Evolutionary conservation across 2,113 vertebrate genomes (phyloP), one percentile per base, ranked within the genome.

Genomic region (Prunella himalayana): DNA sequence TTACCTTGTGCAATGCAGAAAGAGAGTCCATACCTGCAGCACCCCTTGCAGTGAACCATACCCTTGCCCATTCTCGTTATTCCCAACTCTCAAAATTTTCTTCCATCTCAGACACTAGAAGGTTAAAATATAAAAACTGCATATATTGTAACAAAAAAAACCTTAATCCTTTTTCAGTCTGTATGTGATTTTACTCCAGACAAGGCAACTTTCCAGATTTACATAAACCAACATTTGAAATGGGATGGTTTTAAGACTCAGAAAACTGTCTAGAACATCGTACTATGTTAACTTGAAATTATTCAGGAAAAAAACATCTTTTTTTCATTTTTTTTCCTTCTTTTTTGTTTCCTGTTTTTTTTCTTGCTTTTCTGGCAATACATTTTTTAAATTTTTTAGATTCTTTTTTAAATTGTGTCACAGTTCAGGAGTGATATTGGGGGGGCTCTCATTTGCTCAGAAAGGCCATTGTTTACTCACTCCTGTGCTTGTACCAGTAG

Each of bases 81-180:
- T 78, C 61, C 23, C 39, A 73, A 1, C 31, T 85, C n/a, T 71
- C 3, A 15, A 28, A 70, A 4, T 63, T 70, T 19, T 68, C 21
- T 81, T 79, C 30, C 4, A 0, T 56, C 80, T 70, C 65, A 64
- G 83, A 41, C 27, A 10, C 15, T 59, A 31, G 28, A 66, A 42
- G 25, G 70, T 94, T 96, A 89, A 97, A 94, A 76, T 65, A 69
- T 12, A 59, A 92, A 87, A 85, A 50, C 23, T 77, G 35, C 18
- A 25, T 79, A 31, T 69, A 83, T 47, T 91, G 44, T 81, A 95
- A 65, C 28, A 87, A 82, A 82, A 95, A 87, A 96, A 66, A 80
- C 65, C 39, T 66, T 95, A 92, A 95, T 96, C 90, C 53, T 76
- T 96, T 97, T 97, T 92, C 95, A 97, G 28, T 86, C 83, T 96